phyloP scores from a whole-genome alignment of 2,113 vertebrate species.

The Anthoscopus minutus region DNA sequence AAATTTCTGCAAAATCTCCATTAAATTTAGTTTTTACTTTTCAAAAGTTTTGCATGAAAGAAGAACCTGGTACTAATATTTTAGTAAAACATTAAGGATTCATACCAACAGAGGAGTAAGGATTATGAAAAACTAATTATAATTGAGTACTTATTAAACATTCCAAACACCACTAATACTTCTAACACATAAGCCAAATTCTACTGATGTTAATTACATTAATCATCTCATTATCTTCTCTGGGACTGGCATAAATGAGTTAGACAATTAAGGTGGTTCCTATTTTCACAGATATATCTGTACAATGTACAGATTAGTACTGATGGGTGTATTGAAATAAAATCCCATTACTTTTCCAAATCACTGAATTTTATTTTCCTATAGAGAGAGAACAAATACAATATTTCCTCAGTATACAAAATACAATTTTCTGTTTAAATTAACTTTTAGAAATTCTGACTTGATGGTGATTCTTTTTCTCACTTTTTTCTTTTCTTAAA shows the following conservation, averaged over 20 bases:
- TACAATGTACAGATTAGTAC: background rate
- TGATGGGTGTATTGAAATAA: background rate
- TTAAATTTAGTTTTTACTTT: background rate
- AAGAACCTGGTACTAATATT: background rate
- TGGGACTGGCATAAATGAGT: background rate
- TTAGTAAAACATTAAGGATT: background rate
- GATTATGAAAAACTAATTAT: background rate
- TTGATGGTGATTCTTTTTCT: background rate
- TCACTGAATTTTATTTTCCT: background rate
- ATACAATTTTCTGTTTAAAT: background rate
- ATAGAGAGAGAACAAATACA: background rate
- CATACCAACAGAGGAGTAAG: background rate
- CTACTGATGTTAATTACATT: background rate
- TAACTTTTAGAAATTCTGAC: background rate
- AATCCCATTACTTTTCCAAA: background rate
- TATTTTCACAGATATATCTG: background rate
- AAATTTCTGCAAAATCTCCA: background rate
- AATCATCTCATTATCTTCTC: slow-evolving; percentile 13
- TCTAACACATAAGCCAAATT: background rate
- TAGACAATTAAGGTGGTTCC: background rate
- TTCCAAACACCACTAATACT: background rate
- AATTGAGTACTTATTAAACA: background rate
- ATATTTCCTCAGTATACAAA: background rate
- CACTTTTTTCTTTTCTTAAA: accelerated
- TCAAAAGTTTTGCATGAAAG: background rate